Percentiles rank a stretch among this genome's conserved stretches.
phyloP scores from a whole-genome alignment of 53 echinoderm and acorn worm genomes.

The Echinarachnius parma region DNA sequence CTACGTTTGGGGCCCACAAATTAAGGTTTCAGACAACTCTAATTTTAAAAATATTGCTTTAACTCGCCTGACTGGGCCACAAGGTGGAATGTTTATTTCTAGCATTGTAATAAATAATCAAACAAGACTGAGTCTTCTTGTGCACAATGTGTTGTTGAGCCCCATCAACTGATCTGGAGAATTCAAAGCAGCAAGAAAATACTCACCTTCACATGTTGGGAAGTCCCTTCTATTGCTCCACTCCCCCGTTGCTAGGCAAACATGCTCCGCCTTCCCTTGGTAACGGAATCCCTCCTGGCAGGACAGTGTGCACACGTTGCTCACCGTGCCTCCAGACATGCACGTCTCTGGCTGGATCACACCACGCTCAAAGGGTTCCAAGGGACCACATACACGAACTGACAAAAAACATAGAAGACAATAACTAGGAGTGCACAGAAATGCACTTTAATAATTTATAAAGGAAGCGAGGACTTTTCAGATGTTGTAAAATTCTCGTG shows the following conservation, averaged over 20 bases:
- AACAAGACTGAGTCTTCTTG: not conserved
- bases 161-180: not conserved
- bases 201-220: slow-evolving; percentile 57
- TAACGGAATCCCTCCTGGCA: slow-evolving; percentile 43
- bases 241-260: slow-evolving; percentile 36
- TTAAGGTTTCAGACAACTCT: no score
- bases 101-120: no score
- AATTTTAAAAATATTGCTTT: no score
- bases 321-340: slow-evolving; percentile 18
- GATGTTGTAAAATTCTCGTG: no score
- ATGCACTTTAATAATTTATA: no score
- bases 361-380: slow-evolving; percentile 44
- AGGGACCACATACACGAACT: slow-evolving; percentile 39
- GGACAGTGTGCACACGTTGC: slow-evolving; percentile 25
- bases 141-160: not conserved
- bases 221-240: slow-evolving; percentile 56
- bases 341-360: slow-evolving; percentile 39
- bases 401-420: no score
- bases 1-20: no score
- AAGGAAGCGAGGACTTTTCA: no score
- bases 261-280: slow-evolving; percentile 28
- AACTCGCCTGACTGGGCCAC: no score
- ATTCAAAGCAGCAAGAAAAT: no score
- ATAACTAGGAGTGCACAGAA: no score
- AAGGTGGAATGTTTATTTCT: no score